Evolutionary conservation across 2,888 invertebrate genomes (phyloP), one percentile per base, ranked within the genome.

Genomic region (Hyposoter dolosus): DNA sequence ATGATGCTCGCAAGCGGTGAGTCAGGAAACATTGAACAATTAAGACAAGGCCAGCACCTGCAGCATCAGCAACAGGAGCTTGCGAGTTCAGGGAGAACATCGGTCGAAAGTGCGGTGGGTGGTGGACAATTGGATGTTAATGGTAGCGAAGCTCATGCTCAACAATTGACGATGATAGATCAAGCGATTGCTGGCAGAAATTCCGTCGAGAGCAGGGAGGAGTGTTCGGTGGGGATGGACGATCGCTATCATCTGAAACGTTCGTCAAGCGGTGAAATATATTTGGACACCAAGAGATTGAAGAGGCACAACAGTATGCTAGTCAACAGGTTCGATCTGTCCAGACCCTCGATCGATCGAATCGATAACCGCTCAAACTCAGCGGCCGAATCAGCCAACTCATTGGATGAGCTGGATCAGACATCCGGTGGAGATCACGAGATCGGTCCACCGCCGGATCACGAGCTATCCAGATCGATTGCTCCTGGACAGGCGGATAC

Each of bases 351-450:
- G 50, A 88, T 89, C 71, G 93, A 93, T 82, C 90, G 93, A 85
- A 91, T 93, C 87, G 93, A 93, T 82, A 93, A 91, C 85, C 88
- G 92, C 53, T 93, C 93, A 9, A 91, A 90, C 56, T 93, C 93
- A 0, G 92, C 92, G 0, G 90, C 92, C 87, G 91, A 92, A 32
- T 91, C 89, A 86, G 89, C 87, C 75, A 90, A 91, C 71, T 90
- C 87, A 86, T 28, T 84, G 89, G 88, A 91, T 86, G 87, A 86
- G 85, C 85, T 86, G 19, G 89, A 88, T 45, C 72, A 85, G 45
- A 88, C 82, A 19, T 90, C 91, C 19, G 89, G 89, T 47, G 91
- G 84, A 28, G 86, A 86, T 79, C 84, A 82, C 12, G 86, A 86
- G 12, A 78, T 78, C 10, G 82, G 81, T 7, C 53, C 45, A 32